Conservation (phyloP, 2,797 vertebrate genomes). For the Sebastes steindachneri region DNA sequence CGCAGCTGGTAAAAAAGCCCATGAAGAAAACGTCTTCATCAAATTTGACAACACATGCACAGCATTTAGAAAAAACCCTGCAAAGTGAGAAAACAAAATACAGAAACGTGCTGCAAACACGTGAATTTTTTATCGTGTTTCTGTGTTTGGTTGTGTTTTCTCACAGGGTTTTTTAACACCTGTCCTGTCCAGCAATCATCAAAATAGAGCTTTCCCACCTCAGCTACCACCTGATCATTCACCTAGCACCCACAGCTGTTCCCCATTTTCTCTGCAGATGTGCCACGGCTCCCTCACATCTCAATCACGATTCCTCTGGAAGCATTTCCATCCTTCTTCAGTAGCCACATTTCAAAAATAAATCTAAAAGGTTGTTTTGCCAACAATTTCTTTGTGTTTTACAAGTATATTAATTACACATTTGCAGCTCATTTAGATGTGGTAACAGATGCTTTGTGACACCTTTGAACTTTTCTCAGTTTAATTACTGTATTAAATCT, state of each 20-base stretch:
- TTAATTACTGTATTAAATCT: not conserved
- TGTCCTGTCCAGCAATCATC: slow-evolving; percentile 10
- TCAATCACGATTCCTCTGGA: not conserved
- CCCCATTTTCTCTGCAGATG: not conserved
- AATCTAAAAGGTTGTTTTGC: not conserved
- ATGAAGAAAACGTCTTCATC: not conserved
- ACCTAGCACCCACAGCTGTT: not conserved
- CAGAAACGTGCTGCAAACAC: not conserved
- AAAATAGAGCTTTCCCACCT: not conserved
- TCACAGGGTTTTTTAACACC: not conserved
- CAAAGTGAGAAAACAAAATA: not conserved
- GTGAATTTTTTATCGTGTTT: not conserved
- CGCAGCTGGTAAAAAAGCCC: not conserved
- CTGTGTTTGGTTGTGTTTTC: not conserved
- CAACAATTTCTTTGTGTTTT: not conserved
- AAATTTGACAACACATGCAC: not conserved
- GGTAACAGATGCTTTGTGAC: not conserved
- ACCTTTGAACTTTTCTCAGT: not conserved
- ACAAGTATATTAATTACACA: not conserved
- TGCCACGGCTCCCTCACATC: not conserved
- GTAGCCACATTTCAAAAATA: not conserved
- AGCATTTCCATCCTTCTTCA: not conserved
- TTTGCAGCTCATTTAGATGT: slow-evolving; percentile 4
- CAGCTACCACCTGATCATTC: not conserved
- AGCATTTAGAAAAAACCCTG: not conserved